phyloP scores from a whole-genome alignment of 2,888 invertebrate species.

The Drosophila neonasuta region DNA sequence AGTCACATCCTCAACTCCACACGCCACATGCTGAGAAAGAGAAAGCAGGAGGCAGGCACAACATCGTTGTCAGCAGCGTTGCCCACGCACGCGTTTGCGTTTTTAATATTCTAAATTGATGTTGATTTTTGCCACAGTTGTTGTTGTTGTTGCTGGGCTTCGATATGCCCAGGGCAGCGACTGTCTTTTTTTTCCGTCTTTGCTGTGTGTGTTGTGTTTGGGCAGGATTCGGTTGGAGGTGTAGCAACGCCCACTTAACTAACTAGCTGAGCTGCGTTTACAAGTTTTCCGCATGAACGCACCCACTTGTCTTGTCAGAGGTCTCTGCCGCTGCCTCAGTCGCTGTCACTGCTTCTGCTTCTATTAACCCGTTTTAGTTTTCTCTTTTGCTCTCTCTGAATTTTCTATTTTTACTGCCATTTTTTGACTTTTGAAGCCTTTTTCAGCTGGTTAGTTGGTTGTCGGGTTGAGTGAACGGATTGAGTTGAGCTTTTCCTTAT shows the following conservation, averaged over 20 bases:
- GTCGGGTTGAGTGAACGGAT: slow-evolving; percentile 52
- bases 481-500: slow-evolving; percentile 30
- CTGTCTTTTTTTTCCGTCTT: slow-evolving; percentile 20
- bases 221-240: slow-evolving; percentile 2
- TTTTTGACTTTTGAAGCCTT: slow-evolving; percentile 64
- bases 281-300: slow-evolving; percentile 75
- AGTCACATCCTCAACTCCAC: slow-evolving; percentile 10
- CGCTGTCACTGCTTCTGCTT: slow-evolving; percentile 32
- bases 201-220: background rate
- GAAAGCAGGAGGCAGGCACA: background rate
- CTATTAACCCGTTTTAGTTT: slow-evolving; percentile 70
- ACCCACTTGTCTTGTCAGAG: slow-evolving; percentile 75
- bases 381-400: slow-evolving; percentile 6
- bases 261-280: slow-evolving; percentile 74
- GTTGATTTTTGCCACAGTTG: slow-evolving; percentile 67
- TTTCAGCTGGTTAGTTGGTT: slow-evolving; percentile 55
- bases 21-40: slow-evolving; percentile 23
- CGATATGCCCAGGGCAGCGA: slow-evolving; percentile 44
- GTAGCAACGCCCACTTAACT: slow-evolving; percentile 68
- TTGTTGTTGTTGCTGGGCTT: slow-evolving; percentile 25
- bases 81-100: slow-evolving; percentile 59
- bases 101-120: slow-evolving; percentile 75
- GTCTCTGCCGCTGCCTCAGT: slow-evolving; percentile 25
- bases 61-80: slow-evolving; percentile 38
- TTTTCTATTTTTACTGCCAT: slow-evolving; percentile 30